Percentiles rank a stretch among this genome's conserved stretches.
phyloP scores from a whole-genome alignment of 2,888 invertebrate genomes.

The Thyatira batis region DNA sequence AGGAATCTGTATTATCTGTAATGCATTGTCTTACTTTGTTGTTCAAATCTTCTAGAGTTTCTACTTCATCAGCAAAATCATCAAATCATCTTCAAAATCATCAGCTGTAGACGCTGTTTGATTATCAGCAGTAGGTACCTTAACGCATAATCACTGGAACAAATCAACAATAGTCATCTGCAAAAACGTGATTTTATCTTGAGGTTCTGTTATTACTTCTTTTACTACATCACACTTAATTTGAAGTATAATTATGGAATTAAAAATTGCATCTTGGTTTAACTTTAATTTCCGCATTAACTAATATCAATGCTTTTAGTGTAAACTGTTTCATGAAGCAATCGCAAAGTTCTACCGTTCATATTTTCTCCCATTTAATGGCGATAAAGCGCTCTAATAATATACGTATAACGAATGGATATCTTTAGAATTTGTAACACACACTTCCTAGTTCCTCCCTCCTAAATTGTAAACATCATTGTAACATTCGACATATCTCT shows the following conservation, averaged over 20 bases:
- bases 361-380: too few relatives aligned
- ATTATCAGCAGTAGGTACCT: slow-evolving; percentile 20
- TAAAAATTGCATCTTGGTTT: too few relatives aligned
- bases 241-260: slow-evolving; percentile 32
- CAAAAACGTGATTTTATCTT: slow-evolving; percentile 32
- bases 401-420: neutral
- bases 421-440: neutral
- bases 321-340: too few relatives aligned
- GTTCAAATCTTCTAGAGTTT: neutral
- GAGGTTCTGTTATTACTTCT: slow-evolving; percentile 41
- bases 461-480: neutral
- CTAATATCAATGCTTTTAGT: too few relatives aligned
- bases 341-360: too few relatives aligned
- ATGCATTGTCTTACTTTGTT: neutral
- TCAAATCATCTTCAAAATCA: too few relatives aligned
- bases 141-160: slow-evolving; percentile 43
- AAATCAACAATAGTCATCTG: slow-evolving; percentile 53
- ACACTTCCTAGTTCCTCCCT: neutral
- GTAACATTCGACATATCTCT: neutral
- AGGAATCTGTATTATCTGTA: slow-evolving; percentile 8
- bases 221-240: slow-evolving; percentile 33
- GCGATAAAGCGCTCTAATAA: too few relatives aligned
- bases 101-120: slow-evolving; percentile 3
- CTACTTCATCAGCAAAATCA: too few relatives aligned
- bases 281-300: too few relatives aligned